A percentile compares a stretch with the other conserved stretches of the same genome.
Conservation (phyloP, 2,888 invertebrate species). For the Acleris holmiana region DNA sequence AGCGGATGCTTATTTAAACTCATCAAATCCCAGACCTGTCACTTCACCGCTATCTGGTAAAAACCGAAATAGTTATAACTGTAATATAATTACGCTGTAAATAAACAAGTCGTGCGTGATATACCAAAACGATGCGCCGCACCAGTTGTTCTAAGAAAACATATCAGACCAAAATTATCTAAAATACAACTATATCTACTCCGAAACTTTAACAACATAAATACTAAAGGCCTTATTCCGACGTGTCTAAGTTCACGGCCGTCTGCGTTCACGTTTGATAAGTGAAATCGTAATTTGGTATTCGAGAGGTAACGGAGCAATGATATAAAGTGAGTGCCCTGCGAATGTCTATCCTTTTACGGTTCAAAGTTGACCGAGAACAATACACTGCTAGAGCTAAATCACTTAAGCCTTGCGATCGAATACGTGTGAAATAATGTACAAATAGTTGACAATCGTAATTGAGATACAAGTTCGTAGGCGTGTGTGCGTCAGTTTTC, state of each 20-base stretch:
- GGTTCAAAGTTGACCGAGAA: conserved; percentile 64
- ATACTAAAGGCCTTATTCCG: background rate
- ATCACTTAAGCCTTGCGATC: too few species aligned
- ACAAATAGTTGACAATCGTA: too few species aligned
- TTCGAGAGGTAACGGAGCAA: conserved; percentile 44
- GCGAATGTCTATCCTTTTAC: conserved; percentile 54
- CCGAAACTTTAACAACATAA: background rate
- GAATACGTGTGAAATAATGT: too few species aligned
- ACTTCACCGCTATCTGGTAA: conserved; percentile 9
- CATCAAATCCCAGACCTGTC: conserved; percentile 25
- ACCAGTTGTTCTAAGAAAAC: conserved; percentile 21
- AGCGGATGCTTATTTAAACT: conserved; percentile 15
- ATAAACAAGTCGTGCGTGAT: conserved; percentile 11
- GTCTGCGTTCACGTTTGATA: conserved; percentile 20
- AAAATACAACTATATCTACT: background rate
- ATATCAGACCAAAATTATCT: background rate
- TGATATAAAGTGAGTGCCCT: conserved; percentile 48
- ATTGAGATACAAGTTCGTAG: too few species aligned
- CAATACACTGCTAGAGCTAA: conserved; percentile 44
- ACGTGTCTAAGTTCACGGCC: background rate
- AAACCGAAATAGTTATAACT: conserved; percentile 26
- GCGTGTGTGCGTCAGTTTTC: too few species aligned
- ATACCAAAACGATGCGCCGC: conserved; percentile 15
- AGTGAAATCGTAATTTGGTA: conserved; percentile 36
- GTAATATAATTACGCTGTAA: conserved; percentile 17